A percentile compares a stretch with the other conserved stretches of the same genome.
phyloP scores from a whole-genome alignment of 2,797 vertebrate genomes.

The Okamejei kenojei region DNA sequence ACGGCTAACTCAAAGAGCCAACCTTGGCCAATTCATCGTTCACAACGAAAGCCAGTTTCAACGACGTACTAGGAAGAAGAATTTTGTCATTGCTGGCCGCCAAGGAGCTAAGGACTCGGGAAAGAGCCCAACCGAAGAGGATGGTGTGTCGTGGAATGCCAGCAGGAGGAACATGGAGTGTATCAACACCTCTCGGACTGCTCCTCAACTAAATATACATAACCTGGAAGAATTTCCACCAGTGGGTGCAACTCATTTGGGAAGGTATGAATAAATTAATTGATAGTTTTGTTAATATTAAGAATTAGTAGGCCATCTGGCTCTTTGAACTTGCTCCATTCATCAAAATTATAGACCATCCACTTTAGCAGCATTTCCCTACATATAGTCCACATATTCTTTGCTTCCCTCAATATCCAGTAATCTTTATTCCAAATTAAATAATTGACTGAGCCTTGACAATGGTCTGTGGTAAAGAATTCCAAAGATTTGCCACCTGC shows the following conservation, averaged over 20 bases:
- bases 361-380: too few relatives aligned
- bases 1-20: constrained; percentile 57
- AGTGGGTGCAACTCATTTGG: constrained; percentile 62
- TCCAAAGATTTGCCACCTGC: too few relatives aligned
- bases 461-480: too few relatives aligned
- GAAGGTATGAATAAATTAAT: constrained; percentile 53
- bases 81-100: constrained; percentile 39
- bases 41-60: constrained; percentile 47
- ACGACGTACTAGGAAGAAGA: constrained; percentile 44
- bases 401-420: too few relatives aligned
- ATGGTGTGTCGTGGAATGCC: constrained; percentile 47
- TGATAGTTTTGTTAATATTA: not conserved
- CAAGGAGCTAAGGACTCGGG: constrained; percentile 52
- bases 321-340: too few relatives aligned
- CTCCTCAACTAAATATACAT: constrained; percentile 73
- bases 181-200: constrained; percentile 44
- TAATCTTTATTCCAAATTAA: too few relatives aligned
- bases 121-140: constrained; percentile 53
- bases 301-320: not conserved
- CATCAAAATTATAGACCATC: too few relatives aligned
- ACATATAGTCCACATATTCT: too few relatives aligned
- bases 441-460: too few relatives aligned
- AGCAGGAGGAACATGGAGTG: constrained; percentile 51
- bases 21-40: constrained; percentile 66
- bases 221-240: constrained; percentile 94